phyloP scores from a whole-genome alignment of 2,113 vertebrate species.

The Hippocampus guttulatus region DNA sequence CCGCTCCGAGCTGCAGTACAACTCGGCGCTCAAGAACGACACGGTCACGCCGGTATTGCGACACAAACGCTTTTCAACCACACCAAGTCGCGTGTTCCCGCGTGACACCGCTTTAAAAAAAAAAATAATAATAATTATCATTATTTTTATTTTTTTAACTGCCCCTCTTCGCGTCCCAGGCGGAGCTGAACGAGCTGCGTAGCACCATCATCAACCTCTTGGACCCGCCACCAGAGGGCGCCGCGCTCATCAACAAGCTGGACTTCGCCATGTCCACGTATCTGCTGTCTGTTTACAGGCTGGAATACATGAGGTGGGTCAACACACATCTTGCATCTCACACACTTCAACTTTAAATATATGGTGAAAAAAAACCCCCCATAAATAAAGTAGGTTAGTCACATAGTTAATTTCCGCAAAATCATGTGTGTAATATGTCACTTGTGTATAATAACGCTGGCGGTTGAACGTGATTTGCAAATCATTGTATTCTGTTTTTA shows the following conservation, averaged over 20 bases:
- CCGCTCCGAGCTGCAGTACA: conserved; percentile 96
- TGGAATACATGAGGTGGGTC: conserved; percentile 92
- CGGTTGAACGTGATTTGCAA: no score
- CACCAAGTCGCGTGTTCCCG: neutral
- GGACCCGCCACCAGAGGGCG: conserved; percentile 91
- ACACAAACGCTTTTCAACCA: neutral
- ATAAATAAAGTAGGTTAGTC: no score
- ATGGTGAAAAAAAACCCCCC: no score
- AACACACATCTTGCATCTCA: neutral
- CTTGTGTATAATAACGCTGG: no score
- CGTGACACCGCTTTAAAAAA: neutral
- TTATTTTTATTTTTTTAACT: neutral
- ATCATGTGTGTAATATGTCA: no score
- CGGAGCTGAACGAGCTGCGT: conserved; percentile 89
- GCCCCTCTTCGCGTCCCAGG: conserved; percentile 61
- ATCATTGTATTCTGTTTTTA: no score
- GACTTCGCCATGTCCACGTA: conserved; percentile 99
- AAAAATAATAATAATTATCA: no score
- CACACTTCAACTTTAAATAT: no score
- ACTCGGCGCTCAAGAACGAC: conserved; percentile 97
- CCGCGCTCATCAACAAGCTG: conserved; percentile 91
- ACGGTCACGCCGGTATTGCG: conserved; percentile 84
- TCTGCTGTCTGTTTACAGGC: conserved; percentile 91
- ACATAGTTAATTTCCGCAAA: no score
- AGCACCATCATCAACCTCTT: conserved; percentile 94